Percentiles rank a stretch among this genome's conserved stretches.
Conservation (phyloP, 2,797 vertebrate genomes). For the Helarctos malayanus region DNA sequence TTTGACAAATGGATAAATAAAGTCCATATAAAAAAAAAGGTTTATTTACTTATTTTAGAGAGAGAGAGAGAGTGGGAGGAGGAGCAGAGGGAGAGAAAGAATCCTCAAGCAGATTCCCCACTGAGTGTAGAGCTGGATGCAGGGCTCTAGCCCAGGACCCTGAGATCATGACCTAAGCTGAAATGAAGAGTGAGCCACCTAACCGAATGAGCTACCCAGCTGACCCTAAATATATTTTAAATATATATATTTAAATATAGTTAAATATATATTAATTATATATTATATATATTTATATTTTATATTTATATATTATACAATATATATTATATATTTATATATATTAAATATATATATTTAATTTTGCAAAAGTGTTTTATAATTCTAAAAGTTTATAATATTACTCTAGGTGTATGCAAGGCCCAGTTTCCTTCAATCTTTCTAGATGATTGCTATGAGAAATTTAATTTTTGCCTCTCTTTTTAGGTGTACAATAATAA, state of each 20-base stretch:
- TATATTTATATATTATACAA: too few relatives aligned
- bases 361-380: not conserved
- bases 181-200: not conserved
- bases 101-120: not conserved
- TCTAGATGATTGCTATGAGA: not conserved
- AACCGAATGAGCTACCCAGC: too few relatives aligned
- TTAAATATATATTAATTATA: too few relatives aligned
- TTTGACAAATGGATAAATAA: too few relatives aligned
- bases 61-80: too few relatives aligned
- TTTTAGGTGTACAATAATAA: not conserved
- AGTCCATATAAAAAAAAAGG: too few relatives aligned
- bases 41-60: not conserved
- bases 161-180: not conserved
- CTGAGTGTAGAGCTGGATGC: not conserved
- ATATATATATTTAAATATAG: not conserved
- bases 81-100: not conserved
- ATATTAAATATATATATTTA: not conserved
- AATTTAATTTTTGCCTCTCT: not conserved
- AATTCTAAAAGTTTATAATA: not conserved
- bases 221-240: too few relatives aligned
- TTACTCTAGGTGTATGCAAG: not conserved
- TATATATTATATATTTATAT: not conserved
- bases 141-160: not conserved
- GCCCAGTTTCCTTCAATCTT: not conserved
- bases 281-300: not conserved